Evolutionary conservation across 2,113 vertebrate species (phyloP).

Genomic region (Microtus ochrogaster): DNA sequence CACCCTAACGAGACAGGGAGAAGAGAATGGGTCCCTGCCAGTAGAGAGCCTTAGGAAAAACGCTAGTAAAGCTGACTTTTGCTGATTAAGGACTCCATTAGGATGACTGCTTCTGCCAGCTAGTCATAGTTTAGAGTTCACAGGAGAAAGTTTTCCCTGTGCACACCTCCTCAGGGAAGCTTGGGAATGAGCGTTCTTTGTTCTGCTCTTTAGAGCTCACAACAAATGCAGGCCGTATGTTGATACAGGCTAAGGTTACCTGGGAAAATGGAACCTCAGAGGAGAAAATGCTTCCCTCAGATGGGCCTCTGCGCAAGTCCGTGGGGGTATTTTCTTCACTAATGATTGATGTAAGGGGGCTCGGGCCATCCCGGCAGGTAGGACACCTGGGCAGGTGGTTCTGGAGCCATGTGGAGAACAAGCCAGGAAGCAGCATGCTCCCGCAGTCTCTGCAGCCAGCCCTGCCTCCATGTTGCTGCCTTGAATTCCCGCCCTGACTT

Average conservation of each 20-base stretch:
- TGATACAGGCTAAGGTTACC: no score
- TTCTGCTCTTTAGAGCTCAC: not conserved
- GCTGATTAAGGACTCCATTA: not conserved
- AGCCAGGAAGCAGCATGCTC: not conserved
- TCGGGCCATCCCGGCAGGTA: not conserved
- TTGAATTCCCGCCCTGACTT: not conserved
- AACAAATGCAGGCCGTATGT: not conserved
- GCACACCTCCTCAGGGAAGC: not conserved
- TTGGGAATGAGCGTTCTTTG: not conserved
- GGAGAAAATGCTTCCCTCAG: not conserved
- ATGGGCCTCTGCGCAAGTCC: no score
- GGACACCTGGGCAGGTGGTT: not conserved
- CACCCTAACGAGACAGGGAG: not conserved
- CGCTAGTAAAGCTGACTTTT: not conserved
- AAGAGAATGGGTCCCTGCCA: not conserved
- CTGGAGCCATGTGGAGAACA: not conserved
- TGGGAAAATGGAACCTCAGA: not conserved
- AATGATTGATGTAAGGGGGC: no score
- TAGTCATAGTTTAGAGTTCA: not conserved
- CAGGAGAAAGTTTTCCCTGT: not conserved
- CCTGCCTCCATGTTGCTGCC: not conserved
- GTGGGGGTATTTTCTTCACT: not conserved
- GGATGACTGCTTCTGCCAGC: not conserved
- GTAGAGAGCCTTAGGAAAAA: not conserved
- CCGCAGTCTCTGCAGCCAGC: no score